Percentiles rank a stretch among this genome's conserved stretches.
These are phyloP conservation scores for Plecotus auritus DNA, from an alignment of 2,113 vertebrate genomes.

Conservation along the genomic window DNA sequence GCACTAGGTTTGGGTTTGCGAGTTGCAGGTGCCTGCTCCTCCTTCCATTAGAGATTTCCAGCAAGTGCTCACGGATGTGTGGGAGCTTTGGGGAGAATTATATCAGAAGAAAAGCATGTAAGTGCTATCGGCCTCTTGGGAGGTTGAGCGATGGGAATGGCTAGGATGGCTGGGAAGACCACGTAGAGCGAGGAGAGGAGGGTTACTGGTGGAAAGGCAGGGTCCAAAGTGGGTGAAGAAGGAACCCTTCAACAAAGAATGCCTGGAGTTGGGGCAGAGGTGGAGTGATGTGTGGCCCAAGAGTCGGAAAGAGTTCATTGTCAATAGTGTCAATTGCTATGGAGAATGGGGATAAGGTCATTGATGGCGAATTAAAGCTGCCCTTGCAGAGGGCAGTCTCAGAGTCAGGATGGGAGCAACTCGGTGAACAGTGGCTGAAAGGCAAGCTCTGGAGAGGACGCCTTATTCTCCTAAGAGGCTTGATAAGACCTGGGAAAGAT, in stretches of 20 bases:
- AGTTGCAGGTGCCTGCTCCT: not conserved
- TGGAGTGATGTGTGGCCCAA: fast-evolving
- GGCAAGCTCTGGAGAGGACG: not conserved
- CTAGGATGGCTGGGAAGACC: not conserved
- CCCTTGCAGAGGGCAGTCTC: not conserved
- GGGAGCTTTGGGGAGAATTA: not conserved
- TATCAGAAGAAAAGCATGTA: not conserved
- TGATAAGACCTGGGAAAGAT: not conserved
- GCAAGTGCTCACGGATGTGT: not conserved
- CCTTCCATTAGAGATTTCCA: not conserved
- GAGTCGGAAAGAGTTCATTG: not conserved
- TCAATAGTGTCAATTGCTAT: not conserved
- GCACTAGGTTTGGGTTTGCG: not conserved
- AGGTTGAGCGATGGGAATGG: not conserved
- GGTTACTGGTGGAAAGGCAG: not conserved
- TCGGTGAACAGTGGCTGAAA: not conserved
- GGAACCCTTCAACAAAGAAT: not conserved
- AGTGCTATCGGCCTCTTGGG: not conserved
- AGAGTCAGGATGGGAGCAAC: not conserved
- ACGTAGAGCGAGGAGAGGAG: not conserved
- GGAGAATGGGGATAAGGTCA: not conserved
- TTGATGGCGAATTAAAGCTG: not conserved
- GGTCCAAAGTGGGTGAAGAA: not conserved
- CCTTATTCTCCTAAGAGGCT: not conserved
- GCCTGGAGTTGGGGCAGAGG: not conserved